Conservation (phyloP, 1,140 invertebrate genomes). For the Brachionus asplanchnoidis region DNA sequence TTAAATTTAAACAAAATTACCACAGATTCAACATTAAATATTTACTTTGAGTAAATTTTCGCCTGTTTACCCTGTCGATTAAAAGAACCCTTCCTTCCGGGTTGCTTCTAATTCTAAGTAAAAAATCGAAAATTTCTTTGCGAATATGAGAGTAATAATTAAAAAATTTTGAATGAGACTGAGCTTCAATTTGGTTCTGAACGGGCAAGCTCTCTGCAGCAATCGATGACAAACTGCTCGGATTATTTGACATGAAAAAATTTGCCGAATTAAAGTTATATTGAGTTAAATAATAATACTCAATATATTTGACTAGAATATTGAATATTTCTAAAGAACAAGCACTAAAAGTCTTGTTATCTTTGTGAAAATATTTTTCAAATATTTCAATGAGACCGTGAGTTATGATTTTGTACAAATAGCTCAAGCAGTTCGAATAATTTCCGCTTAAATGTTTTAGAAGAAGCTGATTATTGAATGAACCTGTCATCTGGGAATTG, state of each 20-base stretch:
- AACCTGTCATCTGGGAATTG: not conserved
- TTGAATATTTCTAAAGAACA: conserved; percentile 21
- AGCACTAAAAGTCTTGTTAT: not conserved
- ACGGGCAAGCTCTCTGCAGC: not conserved
- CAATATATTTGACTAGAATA: conserved; percentile 21
- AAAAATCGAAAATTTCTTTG: conserved; percentile 32
- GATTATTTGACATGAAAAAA: not conserved
- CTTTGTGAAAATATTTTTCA: conserved; percentile 11
- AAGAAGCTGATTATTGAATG: not conserved
- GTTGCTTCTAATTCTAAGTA: conserved; percentile 15
- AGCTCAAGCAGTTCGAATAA: conserved; percentile 3
- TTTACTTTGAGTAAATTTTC: not conserved
- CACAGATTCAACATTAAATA: not conserved
- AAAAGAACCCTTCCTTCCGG: not conserved
- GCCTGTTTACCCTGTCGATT: not conserved
- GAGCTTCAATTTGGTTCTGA: not conserved
- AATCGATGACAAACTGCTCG: not conserved
- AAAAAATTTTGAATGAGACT: not conserved
- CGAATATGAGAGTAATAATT: conserved; percentile 14
- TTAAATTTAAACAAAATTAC: not conserved
- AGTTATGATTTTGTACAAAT: not conserved
- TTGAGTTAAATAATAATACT: conserved; percentile 27
- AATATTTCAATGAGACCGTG: conserved; percentile 22
- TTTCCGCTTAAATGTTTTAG: not conserved
- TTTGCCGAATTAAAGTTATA: not conserved